Conservation (phyloP, 2,888 invertebrate species). For the Trisateles emortualis region DNA sequence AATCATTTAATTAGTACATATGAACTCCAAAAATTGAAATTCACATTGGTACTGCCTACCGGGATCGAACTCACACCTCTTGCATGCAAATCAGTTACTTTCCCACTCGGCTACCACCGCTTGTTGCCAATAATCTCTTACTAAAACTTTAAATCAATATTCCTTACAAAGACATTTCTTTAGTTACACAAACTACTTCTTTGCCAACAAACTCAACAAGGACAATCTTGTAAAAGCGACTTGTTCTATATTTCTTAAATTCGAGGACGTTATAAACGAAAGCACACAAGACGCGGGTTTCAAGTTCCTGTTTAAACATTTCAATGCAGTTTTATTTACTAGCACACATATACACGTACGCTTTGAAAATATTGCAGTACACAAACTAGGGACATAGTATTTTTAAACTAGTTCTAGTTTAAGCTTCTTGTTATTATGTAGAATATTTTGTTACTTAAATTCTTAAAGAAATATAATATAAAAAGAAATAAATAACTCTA, state of each 20-base stretch:
- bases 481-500: too few relatives aligned
- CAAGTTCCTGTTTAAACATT: constrained; percentile 41
- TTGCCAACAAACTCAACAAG: constrained; percentile 1
- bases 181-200: background rate
- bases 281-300: constrained; percentile 26
- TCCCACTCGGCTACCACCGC: too few relatives aligned
- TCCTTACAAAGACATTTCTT: background rate
- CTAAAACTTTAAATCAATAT: background rate
- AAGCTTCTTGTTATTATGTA: constrained; percentile 18
- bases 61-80: too few relatives aligned
- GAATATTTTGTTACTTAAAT: too few relatives aligned
- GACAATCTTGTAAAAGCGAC: constrained; percentile 6
- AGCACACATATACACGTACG: constrained; percentile 12
- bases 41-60: too few relatives aligned
- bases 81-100: too few relatives aligned
- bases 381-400: constrained; percentile 12
- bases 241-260: constrained; percentile 22
- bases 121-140: too few relatives aligned
- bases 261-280: constrained; percentile 26
- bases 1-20: too few relatives aligned
- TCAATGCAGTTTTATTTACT: constrained; percentile 42
- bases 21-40: too few relatives aligned
- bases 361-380: constrained; percentile 26
- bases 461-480: too few relatives aligned
- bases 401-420: constrained; percentile 21